A percentile compares a stretch with the other conserved stretches of the same genome.
phyloP scores from a whole-genome alignment of 1,140 invertebrate genomes.

The Panulirus ornatus region DNA sequence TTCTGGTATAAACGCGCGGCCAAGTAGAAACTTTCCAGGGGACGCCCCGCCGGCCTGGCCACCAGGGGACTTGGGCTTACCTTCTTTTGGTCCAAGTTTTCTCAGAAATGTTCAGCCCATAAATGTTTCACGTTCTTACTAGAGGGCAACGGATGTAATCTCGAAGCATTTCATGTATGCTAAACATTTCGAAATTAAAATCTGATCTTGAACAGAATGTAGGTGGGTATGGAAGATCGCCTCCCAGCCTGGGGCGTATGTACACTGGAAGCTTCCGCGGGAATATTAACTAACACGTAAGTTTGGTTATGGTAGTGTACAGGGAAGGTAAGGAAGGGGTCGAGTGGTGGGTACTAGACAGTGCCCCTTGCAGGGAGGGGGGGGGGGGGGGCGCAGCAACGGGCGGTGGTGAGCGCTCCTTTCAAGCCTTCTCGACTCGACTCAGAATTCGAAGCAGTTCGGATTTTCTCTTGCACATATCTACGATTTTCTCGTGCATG shows the following conservation, averaged over 20 bases:
- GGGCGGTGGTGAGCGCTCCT: neutral
- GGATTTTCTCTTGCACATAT: neutral
- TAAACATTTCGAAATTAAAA: neutral
- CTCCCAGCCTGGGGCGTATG: neutral
- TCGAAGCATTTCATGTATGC: neutral
- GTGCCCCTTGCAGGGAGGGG: neutral
- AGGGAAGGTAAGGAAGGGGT: neutral
- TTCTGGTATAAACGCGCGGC: constrained; percentile 15
- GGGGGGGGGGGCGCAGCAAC: neutral
- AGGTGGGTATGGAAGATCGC: too few species aligned
- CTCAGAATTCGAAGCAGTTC: neutral
- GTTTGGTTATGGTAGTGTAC: neutral
- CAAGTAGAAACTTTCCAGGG: constrained; percentile 12
- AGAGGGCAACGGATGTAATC: neutral
- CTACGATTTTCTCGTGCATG: neutral
- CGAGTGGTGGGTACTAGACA: neutral
- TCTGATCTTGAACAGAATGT: neutral
- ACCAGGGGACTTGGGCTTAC: neutral
- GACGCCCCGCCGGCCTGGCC: neutral
- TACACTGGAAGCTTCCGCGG: neutral
- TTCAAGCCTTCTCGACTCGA: neutral
- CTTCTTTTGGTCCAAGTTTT: neutral
- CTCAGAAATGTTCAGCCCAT: constrained; percentile 3
- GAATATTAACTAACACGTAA: neutral
- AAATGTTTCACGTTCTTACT: constrained; percentile 7